Conservation (phyloP, 2,888 invertebrate genomes). For the Helobdella robusta region DNA sequence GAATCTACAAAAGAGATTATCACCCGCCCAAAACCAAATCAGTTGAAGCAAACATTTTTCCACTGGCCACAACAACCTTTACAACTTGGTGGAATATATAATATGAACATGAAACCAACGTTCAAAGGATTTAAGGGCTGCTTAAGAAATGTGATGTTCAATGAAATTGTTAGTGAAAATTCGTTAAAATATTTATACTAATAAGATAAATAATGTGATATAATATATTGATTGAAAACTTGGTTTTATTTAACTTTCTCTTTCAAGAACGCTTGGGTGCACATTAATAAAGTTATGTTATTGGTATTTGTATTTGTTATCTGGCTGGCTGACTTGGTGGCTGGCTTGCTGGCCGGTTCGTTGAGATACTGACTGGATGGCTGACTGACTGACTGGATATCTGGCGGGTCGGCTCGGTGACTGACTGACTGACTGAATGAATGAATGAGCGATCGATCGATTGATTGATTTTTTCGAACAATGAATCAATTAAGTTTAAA, state of each 20-base stretch:
- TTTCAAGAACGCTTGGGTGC: constrained; percentile 76
- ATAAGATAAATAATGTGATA: too few relatives aligned
- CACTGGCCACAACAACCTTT: too few relatives aligned
- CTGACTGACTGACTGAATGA: constrained; percentile 1
- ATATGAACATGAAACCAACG: not conserved
- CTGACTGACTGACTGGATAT: not conserved
- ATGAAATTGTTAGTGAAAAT: constrained; percentile 57
- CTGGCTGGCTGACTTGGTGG: not conserved
- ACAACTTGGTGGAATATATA: constrained; percentile 27
- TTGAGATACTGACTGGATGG: not conserved
- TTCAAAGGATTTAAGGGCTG: constrained; percentile 84
- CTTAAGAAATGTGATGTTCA: constrained; percentile 85
- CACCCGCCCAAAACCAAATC: too few relatives aligned
- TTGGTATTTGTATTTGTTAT: not conserved
- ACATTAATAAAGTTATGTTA: constrained; percentile 50
- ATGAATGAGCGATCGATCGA: not conserved
- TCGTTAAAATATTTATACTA: too few relatives aligned
- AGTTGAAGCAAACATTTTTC: too few relatives aligned
- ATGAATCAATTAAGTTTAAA: too few relatives aligned
- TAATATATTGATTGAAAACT: too few relatives aligned
- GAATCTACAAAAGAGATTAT: too few relatives aligned
- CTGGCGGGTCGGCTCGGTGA: not conserved
- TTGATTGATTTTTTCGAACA: not conserved
- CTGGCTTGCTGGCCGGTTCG: not conserved
- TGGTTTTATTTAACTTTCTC: too few relatives aligned